Percentiles rank a stretch among this genome's conserved stretches.
phyloP scores from a whole-genome alignment of 2,113 vertebrate genomes.

The Mirounga angustirostris region DNA sequence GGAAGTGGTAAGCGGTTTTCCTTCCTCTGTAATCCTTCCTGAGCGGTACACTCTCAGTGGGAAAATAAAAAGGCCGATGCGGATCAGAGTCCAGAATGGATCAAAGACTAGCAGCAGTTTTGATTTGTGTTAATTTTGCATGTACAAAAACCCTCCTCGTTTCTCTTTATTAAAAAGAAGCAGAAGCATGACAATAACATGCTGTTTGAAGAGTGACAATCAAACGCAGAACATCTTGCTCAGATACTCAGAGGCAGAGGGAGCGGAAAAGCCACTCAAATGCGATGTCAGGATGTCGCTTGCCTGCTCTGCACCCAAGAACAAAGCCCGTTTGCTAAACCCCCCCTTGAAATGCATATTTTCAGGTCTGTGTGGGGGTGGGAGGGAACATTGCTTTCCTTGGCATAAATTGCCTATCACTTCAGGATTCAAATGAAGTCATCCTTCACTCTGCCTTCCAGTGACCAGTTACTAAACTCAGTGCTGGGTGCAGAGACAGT shows the following conservation, averaged over 20 bases:
- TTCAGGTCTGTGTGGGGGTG: background rate
- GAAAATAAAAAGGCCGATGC: conserved; percentile 65
- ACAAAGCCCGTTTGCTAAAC: background rate
- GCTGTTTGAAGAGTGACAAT: conserved; percentile 58
- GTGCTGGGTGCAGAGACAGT: fast-evolving
- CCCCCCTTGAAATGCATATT: background rate
- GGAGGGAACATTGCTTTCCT: background rate
- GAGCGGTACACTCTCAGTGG: conserved; percentile 65
- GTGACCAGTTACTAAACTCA: background rate
- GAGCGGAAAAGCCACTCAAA: conserved; percentile 12
- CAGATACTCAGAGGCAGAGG: conserved; percentile 43
- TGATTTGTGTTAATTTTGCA: conserved; percentile 80
- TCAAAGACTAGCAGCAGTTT: conserved; percentile 71
- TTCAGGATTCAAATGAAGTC: background rate
- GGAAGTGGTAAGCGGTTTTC: conserved; percentile 55
- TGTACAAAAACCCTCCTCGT: background rate
- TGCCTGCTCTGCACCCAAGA: background rate
- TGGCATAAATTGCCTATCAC: background rate
- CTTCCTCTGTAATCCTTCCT: conserved; percentile 70
- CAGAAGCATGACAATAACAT: conserved; percentile 48
- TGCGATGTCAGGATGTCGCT: fast-evolving
- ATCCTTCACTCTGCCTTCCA: background rate
- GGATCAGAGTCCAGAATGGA: conserved; percentile 74
- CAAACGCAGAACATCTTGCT: conserved; percentile 60
- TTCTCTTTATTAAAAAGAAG: conserved; percentile 60